These are phyloP conservation scores for Acanthiza pusilla DNA, from an alignment of 2,797 vertebrate genomes.

Conservation along the genomic window DNA sequence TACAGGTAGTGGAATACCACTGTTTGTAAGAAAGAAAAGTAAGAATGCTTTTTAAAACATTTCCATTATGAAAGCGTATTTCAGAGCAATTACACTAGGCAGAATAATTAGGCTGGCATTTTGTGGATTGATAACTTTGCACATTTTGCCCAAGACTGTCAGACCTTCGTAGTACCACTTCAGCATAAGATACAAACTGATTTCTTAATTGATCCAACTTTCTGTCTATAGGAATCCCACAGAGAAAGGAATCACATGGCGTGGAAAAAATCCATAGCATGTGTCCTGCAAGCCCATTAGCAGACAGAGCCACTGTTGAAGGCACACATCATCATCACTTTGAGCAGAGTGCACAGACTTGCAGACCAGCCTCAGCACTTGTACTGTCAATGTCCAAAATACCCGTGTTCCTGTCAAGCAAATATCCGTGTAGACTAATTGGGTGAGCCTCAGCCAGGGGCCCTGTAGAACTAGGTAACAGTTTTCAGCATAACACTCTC, in stretches of 20 bases:
- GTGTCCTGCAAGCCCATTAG: rapidly evolving
- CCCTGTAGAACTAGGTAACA: background rate
- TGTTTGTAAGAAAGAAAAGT: background rate
- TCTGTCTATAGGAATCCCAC: background rate
- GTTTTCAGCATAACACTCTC: background rate
- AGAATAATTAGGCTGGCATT: conserved; percentile 10
- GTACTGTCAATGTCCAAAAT: background rate
- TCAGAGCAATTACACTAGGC: background rate
- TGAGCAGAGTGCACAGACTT: background rate
- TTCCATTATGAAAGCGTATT: background rate
- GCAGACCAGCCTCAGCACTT: background rate
- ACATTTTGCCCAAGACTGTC: background rate
- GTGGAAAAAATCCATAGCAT: background rate
- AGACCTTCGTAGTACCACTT: background rate
- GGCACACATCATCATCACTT: background rate
- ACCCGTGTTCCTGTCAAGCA: background rate
- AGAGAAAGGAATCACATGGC: background rate
- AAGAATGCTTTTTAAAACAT: background rate
- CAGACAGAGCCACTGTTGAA: background rate
- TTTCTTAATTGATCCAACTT: background rate
- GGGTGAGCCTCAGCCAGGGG: background rate
- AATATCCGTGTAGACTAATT: background rate
- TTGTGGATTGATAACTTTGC: background rate
- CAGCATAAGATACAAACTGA: background rate
- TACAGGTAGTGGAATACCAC: background rate